Conservation (phyloP, 2,888 invertebrate genomes). For the Hofmannophila pseudospretella region DNA sequence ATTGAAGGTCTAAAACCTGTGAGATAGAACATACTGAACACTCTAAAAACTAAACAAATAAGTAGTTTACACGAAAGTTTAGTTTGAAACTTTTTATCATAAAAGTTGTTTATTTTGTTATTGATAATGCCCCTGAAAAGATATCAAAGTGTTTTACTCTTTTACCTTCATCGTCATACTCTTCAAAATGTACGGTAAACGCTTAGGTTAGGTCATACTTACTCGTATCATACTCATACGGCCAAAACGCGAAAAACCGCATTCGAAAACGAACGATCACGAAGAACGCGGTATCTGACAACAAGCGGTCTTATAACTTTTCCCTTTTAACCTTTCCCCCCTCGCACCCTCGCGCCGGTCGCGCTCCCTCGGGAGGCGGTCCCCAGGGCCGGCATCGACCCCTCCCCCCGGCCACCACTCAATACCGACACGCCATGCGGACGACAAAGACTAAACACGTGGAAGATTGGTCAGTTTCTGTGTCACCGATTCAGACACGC, state of each 20-base stretch:
- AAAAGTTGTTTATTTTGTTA: no score
- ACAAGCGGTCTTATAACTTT: constrained; percentile 77
- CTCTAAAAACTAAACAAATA: no score
- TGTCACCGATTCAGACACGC: not conserved
- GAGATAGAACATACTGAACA: no score
- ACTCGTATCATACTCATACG: not conserved
- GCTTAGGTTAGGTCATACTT: no score
- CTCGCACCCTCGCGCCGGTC: constrained; percentile 28
- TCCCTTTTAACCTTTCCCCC: constrained; percentile 76
- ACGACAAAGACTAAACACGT: constrained; percentile 59
- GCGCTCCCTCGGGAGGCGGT: constrained; percentile 74
- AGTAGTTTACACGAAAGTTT: no score
- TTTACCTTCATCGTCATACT: no score
- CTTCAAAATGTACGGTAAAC: no score
- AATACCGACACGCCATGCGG: constrained; percentile 74
- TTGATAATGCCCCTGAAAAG: no score
- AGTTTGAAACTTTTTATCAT: no score
- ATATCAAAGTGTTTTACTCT: no score
- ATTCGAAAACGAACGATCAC: constrained; percentile 57
- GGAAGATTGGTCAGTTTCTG: constrained; percentile 18
- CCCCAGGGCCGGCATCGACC: constrained; percentile 70
- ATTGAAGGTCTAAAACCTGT: no score
- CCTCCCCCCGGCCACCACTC: constrained; percentile 68
- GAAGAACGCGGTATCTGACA: constrained; percentile 66
- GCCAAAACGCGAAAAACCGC: constrained; percentile 38